Evolutionary conservation across 2,797 vertebrate species (phyloP).

Genomic region (Hippoglossus hippoglossus): DNA sequence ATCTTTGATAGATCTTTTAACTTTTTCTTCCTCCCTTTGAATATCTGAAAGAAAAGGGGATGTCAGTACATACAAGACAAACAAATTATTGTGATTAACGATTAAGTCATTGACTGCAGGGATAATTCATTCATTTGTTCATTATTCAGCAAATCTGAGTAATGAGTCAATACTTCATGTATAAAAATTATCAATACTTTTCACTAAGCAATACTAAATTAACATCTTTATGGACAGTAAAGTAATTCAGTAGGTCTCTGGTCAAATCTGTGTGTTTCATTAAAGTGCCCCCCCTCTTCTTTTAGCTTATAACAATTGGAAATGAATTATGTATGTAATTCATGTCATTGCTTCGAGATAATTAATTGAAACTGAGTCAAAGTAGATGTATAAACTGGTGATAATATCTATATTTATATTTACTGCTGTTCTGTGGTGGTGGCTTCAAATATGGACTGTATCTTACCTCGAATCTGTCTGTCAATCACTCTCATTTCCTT

Average conservation of each 20-base stretch:
- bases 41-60: slow-evolving; percentile 86
- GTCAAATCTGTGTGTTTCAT: slow-evolving; percentile 3
- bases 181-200: not conserved
- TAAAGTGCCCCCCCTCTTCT: not conserved
- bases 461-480: slow-evolving; percentile 96
- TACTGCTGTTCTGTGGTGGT: not conserved
- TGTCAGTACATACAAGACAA: slow-evolving; percentile 4
- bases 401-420: not conserved
- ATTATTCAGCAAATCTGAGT: not conserved
- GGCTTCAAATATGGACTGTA: no score
- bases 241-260: not conserved
- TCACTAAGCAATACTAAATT: no score
- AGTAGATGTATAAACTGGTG: no score
- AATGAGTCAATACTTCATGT: not conserved
- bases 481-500: slow-evolving; percentile 97
- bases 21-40: slow-evolving; percentile 97
- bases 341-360: no score
- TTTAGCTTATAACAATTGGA: not conserved
- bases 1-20: slow-evolving; percentile 96
- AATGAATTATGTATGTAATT: no score
- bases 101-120: not conserved
- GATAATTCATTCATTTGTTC: not conserved
- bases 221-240: not conserved
- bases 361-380: no score
- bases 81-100: not conserved